Percentiles rank a stretch among this genome's conserved stretches.
These are phyloP conservation scores for Calyptommatus sinebrachiatus DNA, from an alignment of 2,113 vertebrate species.

Conservation along the genomic window DNA sequence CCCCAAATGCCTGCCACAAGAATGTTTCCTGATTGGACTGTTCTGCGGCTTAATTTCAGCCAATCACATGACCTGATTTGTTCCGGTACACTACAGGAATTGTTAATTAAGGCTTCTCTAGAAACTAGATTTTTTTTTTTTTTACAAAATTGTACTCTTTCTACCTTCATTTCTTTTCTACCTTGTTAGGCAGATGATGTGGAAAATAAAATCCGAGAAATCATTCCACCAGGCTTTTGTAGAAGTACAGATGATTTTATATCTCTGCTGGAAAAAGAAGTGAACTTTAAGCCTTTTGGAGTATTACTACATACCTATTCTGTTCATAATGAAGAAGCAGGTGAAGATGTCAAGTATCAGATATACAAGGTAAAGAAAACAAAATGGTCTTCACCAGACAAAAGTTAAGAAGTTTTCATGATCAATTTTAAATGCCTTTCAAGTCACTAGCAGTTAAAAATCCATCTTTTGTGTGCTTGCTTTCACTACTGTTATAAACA, in stretches of 20 bases:
- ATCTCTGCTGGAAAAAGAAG: conserved; percentile 91
- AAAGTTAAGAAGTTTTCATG: conserved; percentile 22
- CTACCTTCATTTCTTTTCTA: not conserved
- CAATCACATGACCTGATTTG: too few relatives aligned
- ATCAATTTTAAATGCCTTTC: conserved; percentile 15
- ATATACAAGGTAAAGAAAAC: conserved; percentile 87
- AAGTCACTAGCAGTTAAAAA: conserved; percentile 22
- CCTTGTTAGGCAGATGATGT: conserved; percentile 85
- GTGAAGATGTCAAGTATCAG: conserved; percentile 87
- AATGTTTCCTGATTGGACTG: too few relatives aligned
- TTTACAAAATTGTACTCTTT: conserved; percentile 19
- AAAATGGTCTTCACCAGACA: conserved; percentile 19
- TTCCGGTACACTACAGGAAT: too few relatives aligned
- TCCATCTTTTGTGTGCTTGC: conserved; percentile 39
- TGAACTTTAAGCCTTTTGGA: conserved; percentile 94
- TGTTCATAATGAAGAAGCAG: conserved; percentile 87
- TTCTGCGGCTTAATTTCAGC: too few relatives aligned
- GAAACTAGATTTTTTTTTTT: conserved; percentile 2
- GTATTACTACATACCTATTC: conserved; percentile 87
- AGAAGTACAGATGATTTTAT: conserved; percentile 91
- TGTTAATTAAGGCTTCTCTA: not conserved
- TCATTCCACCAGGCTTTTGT: conserved; percentile 91
- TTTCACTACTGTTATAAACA: conserved; percentile 40
- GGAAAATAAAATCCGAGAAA: conserved; percentile 91
- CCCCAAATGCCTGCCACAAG: too few relatives aligned